Conservation (phyloP, 2,113 vertebrate genomes). For the Misgurnus mizolepis region DNA sequence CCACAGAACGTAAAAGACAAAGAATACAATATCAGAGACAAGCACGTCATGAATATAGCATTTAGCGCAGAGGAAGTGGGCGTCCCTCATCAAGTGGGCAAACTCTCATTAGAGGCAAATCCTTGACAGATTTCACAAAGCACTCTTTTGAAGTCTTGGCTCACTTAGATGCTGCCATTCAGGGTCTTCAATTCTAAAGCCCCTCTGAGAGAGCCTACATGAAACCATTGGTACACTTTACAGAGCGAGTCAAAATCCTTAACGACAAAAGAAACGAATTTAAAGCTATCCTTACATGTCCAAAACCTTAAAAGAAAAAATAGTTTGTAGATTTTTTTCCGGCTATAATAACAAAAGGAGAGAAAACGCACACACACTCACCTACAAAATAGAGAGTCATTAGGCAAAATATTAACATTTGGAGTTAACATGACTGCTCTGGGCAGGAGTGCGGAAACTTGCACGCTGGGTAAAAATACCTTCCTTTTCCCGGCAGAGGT, state of each 20-base stretch:
- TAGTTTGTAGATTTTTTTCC: slow-evolving; percentile 3
- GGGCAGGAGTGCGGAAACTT: slow-evolving; percentile 58
- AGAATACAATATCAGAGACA: slow-evolving; percentile 59
- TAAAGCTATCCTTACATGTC: background rate
- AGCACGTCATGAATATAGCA: slow-evolving; percentile 63
- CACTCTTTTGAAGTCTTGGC: slow-evolving; percentile 58
- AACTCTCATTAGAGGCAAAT: slow-evolving; percentile 63
- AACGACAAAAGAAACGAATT: background rate
- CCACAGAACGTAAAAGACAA: slow-evolving; percentile 48
- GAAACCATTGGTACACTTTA: slow-evolving; percentile 11
- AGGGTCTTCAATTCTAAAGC: slow-evolving; percentile 48
- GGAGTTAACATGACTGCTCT: slow-evolving; percentile 55
- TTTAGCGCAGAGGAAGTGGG: slow-evolving; percentile 64
- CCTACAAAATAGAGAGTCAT: slow-evolving; percentile 52
- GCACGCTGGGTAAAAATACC: slow-evolving; percentile 65
- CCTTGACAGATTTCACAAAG: slow-evolving; percentile 59
- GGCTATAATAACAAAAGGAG: slow-evolving; percentile 27
- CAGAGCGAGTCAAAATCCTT: slow-evolving; percentile 9
- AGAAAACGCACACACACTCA: slow-evolving; percentile 8
- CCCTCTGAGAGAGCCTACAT: slow-evolving; percentile 24
- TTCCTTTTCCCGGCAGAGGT: slow-evolving; percentile 64
- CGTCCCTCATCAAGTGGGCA: slow-evolving; percentile 55
- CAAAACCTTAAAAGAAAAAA: background rate
- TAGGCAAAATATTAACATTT: slow-evolving; percentile 64
- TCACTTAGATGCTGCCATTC: slow-evolving; percentile 55